phyloP scores from a whole-genome alignment of 2,888 invertebrate genomes.

The Sipunculus nudus region DNA sequence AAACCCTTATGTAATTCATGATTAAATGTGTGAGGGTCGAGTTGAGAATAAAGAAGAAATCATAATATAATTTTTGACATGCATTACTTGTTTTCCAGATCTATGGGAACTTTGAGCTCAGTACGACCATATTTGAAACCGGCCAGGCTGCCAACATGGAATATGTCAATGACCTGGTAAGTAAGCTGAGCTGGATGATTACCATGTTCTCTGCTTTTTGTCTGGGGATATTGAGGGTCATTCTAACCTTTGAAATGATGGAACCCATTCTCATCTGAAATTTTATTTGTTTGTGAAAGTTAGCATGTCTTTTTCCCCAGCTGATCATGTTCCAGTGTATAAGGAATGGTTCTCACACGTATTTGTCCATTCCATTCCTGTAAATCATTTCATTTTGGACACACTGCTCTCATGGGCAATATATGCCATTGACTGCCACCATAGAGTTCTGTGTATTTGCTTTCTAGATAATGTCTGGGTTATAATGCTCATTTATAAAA shows the following conservation, averaged over 20 bases:
- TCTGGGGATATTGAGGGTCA: too few species aligned
- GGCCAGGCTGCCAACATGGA: slow-evolving; percentile 48
- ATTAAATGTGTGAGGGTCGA: too few species aligned
- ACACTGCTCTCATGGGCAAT: background rate
- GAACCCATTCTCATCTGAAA: background rate
- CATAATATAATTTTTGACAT: too few species aligned
- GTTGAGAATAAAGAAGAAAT: too few species aligned
- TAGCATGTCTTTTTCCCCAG: background rate
- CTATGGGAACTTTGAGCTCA: slow-evolving; percentile 55
- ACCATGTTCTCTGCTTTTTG: too few species aligned
- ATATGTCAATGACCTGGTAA: slow-evolving; percentile 59
- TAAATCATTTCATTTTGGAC: background rate
- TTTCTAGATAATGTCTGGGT: too few species aligned
- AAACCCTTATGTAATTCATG: too few species aligned
- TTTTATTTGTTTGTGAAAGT: too few species aligned
- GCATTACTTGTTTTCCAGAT: slow-evolving; percentile 43
- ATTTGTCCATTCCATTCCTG: background rate
- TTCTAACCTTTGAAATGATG: background rate
- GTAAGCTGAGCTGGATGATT: too few species aligned
- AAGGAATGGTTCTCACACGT: background rate
- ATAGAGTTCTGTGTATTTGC: too few species aligned
- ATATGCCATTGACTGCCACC: slow-evolving; percentile 13
- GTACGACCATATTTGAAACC: slow-evolving; percentile 30
- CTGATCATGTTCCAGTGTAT: background rate
- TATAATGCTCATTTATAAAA: too few species aligned